Conservation (phyloP, 2,113 vertebrate genomes). For the Bos indicus region DNA sequence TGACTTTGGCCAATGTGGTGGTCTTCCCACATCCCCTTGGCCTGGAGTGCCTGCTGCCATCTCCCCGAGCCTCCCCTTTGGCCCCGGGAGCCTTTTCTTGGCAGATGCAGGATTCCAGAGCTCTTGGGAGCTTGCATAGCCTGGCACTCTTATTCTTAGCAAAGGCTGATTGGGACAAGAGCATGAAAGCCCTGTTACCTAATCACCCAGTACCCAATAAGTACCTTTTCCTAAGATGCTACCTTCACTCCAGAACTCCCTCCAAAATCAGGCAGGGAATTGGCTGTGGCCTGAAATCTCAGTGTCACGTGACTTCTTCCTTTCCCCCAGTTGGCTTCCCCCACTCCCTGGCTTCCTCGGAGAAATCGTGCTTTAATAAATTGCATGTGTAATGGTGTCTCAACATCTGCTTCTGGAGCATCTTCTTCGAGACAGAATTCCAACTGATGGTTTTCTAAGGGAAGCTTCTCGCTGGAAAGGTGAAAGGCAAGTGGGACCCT, state of each 20-base stretch:
- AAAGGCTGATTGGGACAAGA: background rate
- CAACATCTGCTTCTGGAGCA: background rate
- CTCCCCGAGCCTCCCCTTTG: rapidly evolving
- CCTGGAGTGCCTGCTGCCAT: background rate
- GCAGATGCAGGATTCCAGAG: background rate
- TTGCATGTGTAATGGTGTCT: no score
- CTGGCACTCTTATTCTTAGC: rapidly evolving
- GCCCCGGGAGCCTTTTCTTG: rapidly evolving
- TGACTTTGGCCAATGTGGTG: rapidly evolving
- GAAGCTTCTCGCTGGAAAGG: background rate
- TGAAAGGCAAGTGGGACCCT: background rate
- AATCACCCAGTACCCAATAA: background rate
- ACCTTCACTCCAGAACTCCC: background rate
- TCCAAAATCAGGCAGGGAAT: background rate
- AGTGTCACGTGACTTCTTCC: background rate
- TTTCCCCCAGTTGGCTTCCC: background rate
- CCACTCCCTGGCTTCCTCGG: background rate
- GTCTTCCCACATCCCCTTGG: rapidly evolving
- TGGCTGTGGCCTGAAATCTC: background rate
- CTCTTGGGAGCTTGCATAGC: background rate
- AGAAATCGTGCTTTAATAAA: background rate
- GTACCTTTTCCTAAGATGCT: no score
- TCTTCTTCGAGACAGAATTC: background rate
- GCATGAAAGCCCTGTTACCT: background rate
- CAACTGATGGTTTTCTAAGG: background rate